A percentile compares a stretch with the other conserved stretches of the same genome.
Conservation (phyloP, 2,888 invertebrate genomes). For the Pheosia gnoma region DNA sequence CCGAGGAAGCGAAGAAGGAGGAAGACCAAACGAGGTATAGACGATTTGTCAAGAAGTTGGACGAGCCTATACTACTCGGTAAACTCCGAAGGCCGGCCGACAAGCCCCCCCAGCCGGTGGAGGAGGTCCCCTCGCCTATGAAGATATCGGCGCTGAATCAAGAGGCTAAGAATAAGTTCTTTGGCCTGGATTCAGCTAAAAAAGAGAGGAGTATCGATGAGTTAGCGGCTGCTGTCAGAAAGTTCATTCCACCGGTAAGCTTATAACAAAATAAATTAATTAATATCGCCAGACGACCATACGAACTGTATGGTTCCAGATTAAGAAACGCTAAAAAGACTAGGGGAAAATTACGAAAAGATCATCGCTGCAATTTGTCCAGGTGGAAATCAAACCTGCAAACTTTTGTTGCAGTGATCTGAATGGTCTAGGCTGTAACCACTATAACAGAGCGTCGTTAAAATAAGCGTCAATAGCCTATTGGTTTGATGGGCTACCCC, state of each 20-base stretch:
- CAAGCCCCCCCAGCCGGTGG: constrained; percentile 49
- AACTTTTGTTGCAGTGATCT: no score
- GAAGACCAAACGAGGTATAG: constrained; percentile 61
- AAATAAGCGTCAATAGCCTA: no score
- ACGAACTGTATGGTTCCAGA: no score
- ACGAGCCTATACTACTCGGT: constrained; percentile 72
- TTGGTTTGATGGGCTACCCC: no score
- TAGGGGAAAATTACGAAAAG: no score
- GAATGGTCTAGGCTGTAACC: no score
- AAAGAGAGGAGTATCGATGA: constrained; percentile 74
- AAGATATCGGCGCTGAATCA: constrained; percentile 72
- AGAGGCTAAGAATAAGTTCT: constrained; percentile 76
- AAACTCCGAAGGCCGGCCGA: constrained; percentile 68
- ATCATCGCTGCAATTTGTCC: no score
- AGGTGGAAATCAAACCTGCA: neutral
- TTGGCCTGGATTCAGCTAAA: constrained; percentile 65
- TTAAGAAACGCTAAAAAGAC: no score
- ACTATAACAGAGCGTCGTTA: no score
- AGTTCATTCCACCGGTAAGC: constrained; percentile 77
- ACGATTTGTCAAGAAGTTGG: constrained; percentile 63
- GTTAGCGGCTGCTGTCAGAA: constrained; percentile 72
- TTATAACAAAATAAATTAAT: no score
- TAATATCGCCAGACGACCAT: no score
- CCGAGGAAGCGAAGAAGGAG: constrained; percentile 63
- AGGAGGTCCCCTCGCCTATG: constrained; percentile 57